Percentiles rank a stretch among this genome's conserved stretches.
These are phyloP conservation scores for Papilio machaon DNA, from an alignment of 1,140 invertebrate genomes.

Conservation along the genomic window DNA sequence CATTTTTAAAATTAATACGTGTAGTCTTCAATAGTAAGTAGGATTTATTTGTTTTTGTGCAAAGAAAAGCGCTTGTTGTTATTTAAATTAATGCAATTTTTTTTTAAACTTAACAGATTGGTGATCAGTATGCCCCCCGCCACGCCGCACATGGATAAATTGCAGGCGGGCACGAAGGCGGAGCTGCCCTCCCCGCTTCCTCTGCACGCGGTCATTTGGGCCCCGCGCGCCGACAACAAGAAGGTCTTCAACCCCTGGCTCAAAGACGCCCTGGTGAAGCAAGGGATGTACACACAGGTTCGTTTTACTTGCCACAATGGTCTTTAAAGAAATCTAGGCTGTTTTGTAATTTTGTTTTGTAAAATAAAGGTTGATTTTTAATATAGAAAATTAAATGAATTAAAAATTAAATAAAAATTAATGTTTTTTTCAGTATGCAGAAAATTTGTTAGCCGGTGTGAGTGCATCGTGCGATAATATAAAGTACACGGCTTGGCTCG, in stretches of 20 bases:
- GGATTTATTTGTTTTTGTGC: too few species aligned
- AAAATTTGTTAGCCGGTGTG: slow-evolving; percentile 88
- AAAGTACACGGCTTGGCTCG: slow-evolving; percentile 87
- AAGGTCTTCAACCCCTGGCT: slow-evolving; percentile 88
- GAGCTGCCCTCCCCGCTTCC: slow-evolving; percentile 72
- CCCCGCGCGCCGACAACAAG: slow-evolving; percentile 87
- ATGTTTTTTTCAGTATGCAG: slow-evolving; percentile 84
- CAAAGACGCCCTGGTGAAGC: slow-evolving; percentile 93
- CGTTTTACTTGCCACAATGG: slow-evolving; percentile 29
- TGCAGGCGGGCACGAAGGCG: slow-evolving; percentile 84
- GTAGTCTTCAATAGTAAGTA: neutral
- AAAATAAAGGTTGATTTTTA: neutral
- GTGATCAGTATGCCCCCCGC: slow-evolving; percentile 90
- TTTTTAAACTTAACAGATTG: slow-evolving; percentile 45
- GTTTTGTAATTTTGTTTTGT: slow-evolving; percentile 13
- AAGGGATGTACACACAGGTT: slow-evolving; percentile 91
- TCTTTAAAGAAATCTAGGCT: too few species aligned
- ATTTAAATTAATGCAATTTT: neutral
- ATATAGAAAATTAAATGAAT: neutral
- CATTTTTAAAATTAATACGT: too few species aligned
- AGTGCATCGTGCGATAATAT: slow-evolving; percentile 78
- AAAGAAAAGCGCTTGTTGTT: neutral
- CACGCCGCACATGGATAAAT: slow-evolving; percentile 90
- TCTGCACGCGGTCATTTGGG: slow-evolving; percentile 83
- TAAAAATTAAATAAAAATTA: too few species aligned